Conservation (phyloP, 2,797 vertebrate genomes). For the Micropoecilia bifurca region DNA sequence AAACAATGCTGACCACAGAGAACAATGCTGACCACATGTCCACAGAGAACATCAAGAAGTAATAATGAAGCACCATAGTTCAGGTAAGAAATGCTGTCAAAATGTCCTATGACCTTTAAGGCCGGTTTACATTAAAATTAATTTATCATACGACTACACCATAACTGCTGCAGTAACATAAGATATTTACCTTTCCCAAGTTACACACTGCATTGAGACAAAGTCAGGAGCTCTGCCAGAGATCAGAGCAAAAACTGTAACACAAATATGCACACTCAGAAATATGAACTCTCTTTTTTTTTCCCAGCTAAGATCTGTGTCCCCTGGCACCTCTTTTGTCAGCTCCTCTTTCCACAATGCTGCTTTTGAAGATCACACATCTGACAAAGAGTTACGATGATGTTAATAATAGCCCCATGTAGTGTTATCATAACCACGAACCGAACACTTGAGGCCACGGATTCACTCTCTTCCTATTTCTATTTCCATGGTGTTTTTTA, state of each 20-base stretch:
- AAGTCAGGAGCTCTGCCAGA: conserved; percentile 11
- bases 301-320: conserved; percentile 42
- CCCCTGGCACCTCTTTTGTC: conserved; percentile 48
- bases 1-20: neutral
- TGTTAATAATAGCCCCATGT: conserved; percentile 63
- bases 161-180: neutral
- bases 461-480: conserved; percentile 49
- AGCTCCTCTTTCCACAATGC: conserved; percentile 30
- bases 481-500: conserved; percentile 48
- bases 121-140: neutral
- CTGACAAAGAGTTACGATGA: conserved; percentile 62
- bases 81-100: neutral
- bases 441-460: conserved; percentile 60
- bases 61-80: neutral
- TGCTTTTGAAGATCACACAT: conserved; percentile 60
- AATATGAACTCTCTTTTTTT: conserved; percentile 18
- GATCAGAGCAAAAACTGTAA: conserved; percentile 1
- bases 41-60: neutral
- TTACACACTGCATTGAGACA: conserved; percentile 6
- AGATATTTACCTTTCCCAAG: neutral
- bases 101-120: conserved; percentile 2
- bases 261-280: conserved; percentile 1
- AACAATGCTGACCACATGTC: neutral
- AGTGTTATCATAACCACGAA: conserved; percentile 55
- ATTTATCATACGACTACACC: neutral